Evolutionary conservation across 92 coral and sea anemone genomes (phyloP).

Genomic region (Paramuricea clavata): DNA sequence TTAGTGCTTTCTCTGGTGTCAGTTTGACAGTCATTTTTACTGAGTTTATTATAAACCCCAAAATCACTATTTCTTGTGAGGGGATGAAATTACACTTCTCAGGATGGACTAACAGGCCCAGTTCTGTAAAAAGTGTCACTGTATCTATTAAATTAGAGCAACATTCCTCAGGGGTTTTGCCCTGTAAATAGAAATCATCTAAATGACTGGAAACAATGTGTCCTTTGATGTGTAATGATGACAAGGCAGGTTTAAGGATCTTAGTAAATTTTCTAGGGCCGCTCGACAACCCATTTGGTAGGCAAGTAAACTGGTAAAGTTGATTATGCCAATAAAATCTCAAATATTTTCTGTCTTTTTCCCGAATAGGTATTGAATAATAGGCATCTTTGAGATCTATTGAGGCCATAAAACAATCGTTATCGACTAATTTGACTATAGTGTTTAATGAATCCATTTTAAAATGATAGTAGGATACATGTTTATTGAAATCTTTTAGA

Average conservation of each 20-base stretch:
- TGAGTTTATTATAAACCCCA: not conserved
- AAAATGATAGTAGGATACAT: conserved; percentile 33
- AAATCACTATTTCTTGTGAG: not conserved
- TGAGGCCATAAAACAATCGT: conserved; percentile 54
- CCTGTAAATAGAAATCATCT: conserved; percentile 58
- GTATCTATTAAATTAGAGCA: conserved; percentile 14
- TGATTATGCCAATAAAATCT: not conserved
- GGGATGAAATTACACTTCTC: not conserved
- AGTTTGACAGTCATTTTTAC: not conserved
- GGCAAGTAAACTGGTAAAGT: conserved; percentile 6
- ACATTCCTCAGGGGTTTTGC: conserved; percentile 41
- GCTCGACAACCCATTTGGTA: conserved; percentile 28
- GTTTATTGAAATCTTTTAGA: conserved; percentile 2
- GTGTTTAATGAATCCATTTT: conserved; percentile 55
- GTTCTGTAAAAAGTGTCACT: not conserved
- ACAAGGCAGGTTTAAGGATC: conserved; percentile 50
- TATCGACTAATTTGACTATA: conserved; percentile 28
- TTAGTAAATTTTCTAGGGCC: conserved; percentile 50
- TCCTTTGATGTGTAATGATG: conserved; percentile 53
- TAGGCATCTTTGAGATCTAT: conserved; percentile 41
- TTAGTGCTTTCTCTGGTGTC: conserved; percentile 1
- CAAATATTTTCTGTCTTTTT: conserved; percentile 37
- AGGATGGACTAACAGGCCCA: conserved; percentile 3
- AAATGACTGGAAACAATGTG: conserved; percentile 58
- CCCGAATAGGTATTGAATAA: conserved; percentile 23